Base-by-base conservation (phyloP, 2,888 invertebrate species). In the Linnaemya vulpina region DNA sequence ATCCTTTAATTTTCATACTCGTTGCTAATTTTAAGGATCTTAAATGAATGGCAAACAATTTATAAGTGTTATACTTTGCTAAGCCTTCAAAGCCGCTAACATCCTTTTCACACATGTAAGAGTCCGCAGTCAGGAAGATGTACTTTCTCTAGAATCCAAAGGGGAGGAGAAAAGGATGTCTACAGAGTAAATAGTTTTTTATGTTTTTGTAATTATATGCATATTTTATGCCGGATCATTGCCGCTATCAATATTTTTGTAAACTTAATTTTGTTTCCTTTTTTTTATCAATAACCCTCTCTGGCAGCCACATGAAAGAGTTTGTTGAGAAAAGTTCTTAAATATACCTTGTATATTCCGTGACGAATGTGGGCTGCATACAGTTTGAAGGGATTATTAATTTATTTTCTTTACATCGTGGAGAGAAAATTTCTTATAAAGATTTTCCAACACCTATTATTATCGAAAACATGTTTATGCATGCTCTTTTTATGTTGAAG, bases 221-320 rank as follows among this genome's bases (percentile, higher is more conserved):
- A 63, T 60, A 78, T 78, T 84, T 81, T 74, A 81, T 77, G 84
- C 77, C 63, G 40, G 55, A 63, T 84, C 73, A 80, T 76, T n/a
- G 30, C 15, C 63, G 30, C 51, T 73, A 51, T 65, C 53, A 70
- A 71, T 73, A 43, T 71, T 60, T 51, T 17, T 13, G 53, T 8
- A 40, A 22, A 30, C 58, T 51, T 20, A 15, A 17, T 4, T 51
- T n/a, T 49, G 2, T 62, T 73, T 49, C 49, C 1, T 65, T 58
- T 62, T 46, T 58, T 17, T 3, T 43, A 67, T n/a, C 20, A 76
- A 68, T 67, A 38, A 58, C 38, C 55, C n/a, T 46, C n/a, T 20
- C 20, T 20, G 4, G 0, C 22, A 22, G 15, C 35, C 58, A 25
- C 15, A 38, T 11, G 11, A 60, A 60, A n/a, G 35, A 35, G 17